Conservation (phyloP, 2,113 vertebrate species). For the Tachysurus vachellii region DNA sequence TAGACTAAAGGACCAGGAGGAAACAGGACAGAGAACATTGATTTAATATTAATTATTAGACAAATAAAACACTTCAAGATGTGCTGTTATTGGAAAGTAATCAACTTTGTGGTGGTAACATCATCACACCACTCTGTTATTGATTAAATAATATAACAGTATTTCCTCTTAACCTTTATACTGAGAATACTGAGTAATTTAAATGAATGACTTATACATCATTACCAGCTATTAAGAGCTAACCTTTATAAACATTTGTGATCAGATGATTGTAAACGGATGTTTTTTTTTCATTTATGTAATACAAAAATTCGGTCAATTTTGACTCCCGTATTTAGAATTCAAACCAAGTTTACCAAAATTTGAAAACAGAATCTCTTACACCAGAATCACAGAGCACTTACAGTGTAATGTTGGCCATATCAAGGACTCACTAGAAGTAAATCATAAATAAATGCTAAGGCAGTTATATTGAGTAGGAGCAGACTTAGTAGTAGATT, state of each 20-base stretch:
- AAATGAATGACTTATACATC: background rate
- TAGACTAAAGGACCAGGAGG: too few species aligned
- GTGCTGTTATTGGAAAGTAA: background rate
- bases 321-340: too few species aligned
- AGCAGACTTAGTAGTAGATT: slow-evolving; percentile 15
- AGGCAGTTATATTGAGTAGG: background rate
- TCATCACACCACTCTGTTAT: background rate
- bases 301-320: background rate
- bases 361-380: background rate
- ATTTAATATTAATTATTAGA: background rate
- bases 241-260: background rate
- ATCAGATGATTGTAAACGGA: background rate
- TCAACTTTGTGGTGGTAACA: background rate
- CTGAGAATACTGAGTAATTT: too few species aligned
- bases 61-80: background rate
- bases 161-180: background rate
- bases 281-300: background rate
- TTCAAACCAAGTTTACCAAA: background rate
- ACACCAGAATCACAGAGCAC: background rate
- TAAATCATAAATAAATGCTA: background rate
- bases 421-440: background rate
- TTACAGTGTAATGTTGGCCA: background rate
- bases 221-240: background rate
- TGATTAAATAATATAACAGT: background rate
- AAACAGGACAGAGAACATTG: too few species aligned